Base-by-base conservation (phyloP, 2,888 invertebrate genomes). In the Thecophora atra region DNA sequence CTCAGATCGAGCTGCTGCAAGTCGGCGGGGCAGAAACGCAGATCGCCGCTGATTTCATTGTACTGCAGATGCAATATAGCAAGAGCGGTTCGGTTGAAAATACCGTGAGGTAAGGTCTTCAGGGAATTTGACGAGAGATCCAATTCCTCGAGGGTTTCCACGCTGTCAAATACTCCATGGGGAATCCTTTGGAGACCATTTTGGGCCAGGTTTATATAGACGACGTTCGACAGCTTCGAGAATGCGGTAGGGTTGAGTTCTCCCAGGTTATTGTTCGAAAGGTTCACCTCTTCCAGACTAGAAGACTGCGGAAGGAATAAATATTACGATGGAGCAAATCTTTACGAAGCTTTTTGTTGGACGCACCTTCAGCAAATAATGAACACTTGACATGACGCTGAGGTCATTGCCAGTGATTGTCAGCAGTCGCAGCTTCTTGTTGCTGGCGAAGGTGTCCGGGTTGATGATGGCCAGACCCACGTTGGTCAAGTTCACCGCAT, bases 111-210 rank as follows among this genome's bases (percentile, higher is more conserved):
- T 65, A 94, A 85, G 3, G 88, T 88, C 75, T 87, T 88, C 42
- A 94, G 88, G 7, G 89, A 87, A 81, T 94, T 94, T 77, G 91
- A 89, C 21, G 93, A 91, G 11, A 94, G 86, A 80, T 93, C 92
- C 37, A 94, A 84, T 80, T 93, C 93, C 81, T 92, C 91, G 70
- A 94, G 88, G 64, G 90, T 89, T 15, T 89, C 87, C 28, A 92
- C 86, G 26, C 89, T 88, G 73, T 89, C 89, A 84, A 94, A 93
- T 5, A 87, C 75, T 8, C 78, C 79, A 28, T 80, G 81, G 19
- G 87, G 87, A 8, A 87, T 79, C 65, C 89, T 88, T 66, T 88
- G 89, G 65, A 94, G 85, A 70, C 89, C 88, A 80, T 94, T 94
- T 70, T 91, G 90, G 42, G 91, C 90, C 73, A 94, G 86, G 80